Percentiles rank a stretch among this genome's conserved stretches.
Conservation (phyloP, 2,888 invertebrate species). For the Acrobasis suavella region DNA sequence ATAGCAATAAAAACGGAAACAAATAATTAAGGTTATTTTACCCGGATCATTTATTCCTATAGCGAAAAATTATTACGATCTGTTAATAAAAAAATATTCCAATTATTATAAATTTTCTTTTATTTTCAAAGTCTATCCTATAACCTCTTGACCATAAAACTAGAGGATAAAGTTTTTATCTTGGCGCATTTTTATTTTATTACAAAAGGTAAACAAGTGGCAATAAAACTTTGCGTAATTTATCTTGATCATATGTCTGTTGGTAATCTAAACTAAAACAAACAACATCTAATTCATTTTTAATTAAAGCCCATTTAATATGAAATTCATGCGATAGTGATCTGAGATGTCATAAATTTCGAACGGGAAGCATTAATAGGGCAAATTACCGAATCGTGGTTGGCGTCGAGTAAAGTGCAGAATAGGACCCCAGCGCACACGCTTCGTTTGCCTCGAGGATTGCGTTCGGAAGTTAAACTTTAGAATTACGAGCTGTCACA, state of each 20-base stretch:
- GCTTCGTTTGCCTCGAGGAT: constrained; percentile 40
- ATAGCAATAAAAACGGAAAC: background rate
- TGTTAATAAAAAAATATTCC: constrained; percentile 76
- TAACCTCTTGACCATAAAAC: constrained; percentile 2
- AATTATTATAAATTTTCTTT: constrained; percentile 47
- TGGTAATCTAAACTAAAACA: constrained; percentile 23
- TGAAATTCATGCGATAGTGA: constrained; percentile 23
- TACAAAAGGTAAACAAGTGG: constrained; percentile 15
- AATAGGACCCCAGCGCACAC: constrained; percentile 26
- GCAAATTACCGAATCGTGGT: constrained; percentile 22
- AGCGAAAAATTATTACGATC: constrained; percentile 65
- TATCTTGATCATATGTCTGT: constrained; percentile 21
- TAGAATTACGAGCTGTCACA: constrained; percentile 67
- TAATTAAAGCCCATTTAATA: constrained; percentile 24
- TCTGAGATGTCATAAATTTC: constrained; percentile 23
- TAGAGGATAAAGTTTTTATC: background rate
- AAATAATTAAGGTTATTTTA: constrained; percentile 14
- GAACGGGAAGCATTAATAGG: constrained; percentile 19
- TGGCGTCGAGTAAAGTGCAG: constrained; percentile 10
- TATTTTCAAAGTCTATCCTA: constrained; percentile 34
- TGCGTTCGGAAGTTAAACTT: constrained; percentile 56
- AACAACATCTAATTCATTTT: constrained; percentile 24
- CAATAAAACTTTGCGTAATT: constrained; percentile 16
- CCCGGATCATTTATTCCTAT: constrained; percentile 46
- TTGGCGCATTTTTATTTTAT: constrained; percentile 6